A percentile compares a stretch with the other conserved stretches of the same genome.
phyloP scores from a whole-genome alignment of 2,113 vertebrate species.

The Centropus bengalensis region DNA sequence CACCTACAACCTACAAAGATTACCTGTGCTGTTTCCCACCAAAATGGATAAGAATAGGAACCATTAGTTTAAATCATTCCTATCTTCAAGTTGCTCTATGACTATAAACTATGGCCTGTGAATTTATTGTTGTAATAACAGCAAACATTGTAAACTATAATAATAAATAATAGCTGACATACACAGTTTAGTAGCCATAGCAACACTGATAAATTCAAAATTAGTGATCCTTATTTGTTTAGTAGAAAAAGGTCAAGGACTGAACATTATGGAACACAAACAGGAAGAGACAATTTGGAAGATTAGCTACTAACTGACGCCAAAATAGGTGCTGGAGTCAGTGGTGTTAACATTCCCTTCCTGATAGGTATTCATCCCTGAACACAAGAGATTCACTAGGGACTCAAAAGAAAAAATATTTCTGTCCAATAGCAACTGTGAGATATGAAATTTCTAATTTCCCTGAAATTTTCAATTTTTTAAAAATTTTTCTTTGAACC shows the following conservation, averaged over 20 bases:
- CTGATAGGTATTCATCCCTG: neutral
- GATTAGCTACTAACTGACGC: neutral
- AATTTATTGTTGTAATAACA: neutral
- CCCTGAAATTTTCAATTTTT: neutral
- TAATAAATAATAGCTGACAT: neutral
- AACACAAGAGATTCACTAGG: neutral
- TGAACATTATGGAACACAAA: neutral
- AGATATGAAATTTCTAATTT: neutral
- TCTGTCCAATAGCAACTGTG: accelerated
- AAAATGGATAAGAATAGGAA: neutral
- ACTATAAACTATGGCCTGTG: neutral
- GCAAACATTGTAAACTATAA: neutral
- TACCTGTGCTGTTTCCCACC: neutral
- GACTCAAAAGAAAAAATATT: neutral
- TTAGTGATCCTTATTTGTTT: neutral
- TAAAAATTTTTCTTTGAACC: neutral
- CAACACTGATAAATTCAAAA: constrained; percentile 35
- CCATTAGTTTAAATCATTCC: neutral
- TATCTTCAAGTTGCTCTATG: neutral
- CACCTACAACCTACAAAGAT: neutral
- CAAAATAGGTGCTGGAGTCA: neutral
- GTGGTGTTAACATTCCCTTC: neutral
- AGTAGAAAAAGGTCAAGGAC: neutral
- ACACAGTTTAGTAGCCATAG: neutral
- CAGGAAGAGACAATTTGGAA: neutral